These are phyloP conservation scores for Erebia aethiops DNA, from an alignment of 2,888 invertebrate genomes.

Conservation along the genomic window DNA sequence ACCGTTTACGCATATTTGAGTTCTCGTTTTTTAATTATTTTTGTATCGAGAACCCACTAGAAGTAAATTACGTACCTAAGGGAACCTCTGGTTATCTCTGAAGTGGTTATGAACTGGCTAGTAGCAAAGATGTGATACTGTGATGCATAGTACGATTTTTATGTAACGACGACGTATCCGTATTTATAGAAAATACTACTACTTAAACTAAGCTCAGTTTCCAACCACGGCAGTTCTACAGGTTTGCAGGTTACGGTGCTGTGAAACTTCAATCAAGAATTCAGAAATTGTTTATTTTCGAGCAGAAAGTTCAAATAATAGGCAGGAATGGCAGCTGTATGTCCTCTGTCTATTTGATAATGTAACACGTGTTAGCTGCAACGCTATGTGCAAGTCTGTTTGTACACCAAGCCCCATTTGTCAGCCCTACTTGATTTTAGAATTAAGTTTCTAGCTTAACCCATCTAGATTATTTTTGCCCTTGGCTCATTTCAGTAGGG, in stretches of 20 bases:
- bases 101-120: too few relatives aligned
- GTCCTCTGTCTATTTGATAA: slow-evolving; percentile 22
- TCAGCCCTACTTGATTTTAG: slow-evolving; percentile 8
- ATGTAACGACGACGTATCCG: too few relatives aligned
- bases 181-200: too few relatives aligned
- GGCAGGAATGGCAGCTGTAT: slow-evolving; percentile 19
- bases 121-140: too few relatives aligned
- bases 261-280: not conserved
- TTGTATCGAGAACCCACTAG: too few relatives aligned
- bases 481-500: not conserved
- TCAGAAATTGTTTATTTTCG: not conserved
- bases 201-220: too few relatives aligned
- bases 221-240: too few relatives aligned
- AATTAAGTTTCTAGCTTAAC: not conserved
- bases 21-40: too few relatives aligned
- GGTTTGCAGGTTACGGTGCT: not conserved
- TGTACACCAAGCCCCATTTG: slow-evolving; percentile 32
- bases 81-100: too few relatives aligned
- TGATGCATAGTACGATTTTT: too few relatives aligned
- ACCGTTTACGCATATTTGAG: not conserved
- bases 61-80: too few relatives aligned
- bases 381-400: slow-evolving; percentile 33
- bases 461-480: not conserved
- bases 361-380: slow-evolving; percentile 19
- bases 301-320: not conserved